phyloP scores from a whole-genome alignment of 2,113 vertebrate genomes.

The Marcusenius ussheri region DNA sequence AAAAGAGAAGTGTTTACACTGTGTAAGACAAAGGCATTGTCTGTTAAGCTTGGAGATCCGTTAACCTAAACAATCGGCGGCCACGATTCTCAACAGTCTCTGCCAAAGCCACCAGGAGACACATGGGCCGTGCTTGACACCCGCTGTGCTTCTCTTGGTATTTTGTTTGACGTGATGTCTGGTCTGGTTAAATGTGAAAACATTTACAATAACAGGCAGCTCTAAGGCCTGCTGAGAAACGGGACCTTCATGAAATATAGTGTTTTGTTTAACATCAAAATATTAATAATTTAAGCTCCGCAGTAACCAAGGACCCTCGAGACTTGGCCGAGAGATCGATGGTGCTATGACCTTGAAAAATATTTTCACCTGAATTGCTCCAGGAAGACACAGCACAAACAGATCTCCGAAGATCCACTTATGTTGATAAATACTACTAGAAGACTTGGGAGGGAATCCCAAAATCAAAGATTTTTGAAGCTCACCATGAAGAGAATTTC shows the following conservation, averaged over 20 bases:
- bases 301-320: not conserved
- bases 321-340: not conserved
- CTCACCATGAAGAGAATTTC: constrained; percentile 85
- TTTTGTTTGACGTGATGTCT: constrained; percentile 7
- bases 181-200: constrained; percentile 6
- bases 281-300: constrained; percentile 4
- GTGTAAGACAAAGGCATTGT: constrained; percentile 29
- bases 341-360: not conserved
- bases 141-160: not conserved
- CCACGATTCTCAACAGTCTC: not conserved
- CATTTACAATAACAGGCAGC: not conserved
- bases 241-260: constrained; percentile 5
- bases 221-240: not conserved
- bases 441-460: not conserved
- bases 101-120: not conserved
- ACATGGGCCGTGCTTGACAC: not conserved
- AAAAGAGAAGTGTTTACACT: constrained; percentile 37
- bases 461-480: not conserved
- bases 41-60: constrained; percentile 19
- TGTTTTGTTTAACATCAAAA: constrained; percentile 12
- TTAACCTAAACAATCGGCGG: constrained; percentile 28
- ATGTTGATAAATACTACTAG: not conserved
- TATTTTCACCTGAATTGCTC: constrained; percentile 9
- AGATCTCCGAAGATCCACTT: no score
- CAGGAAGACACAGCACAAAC: not conserved